Evolutionary conservation across 2,888 invertebrate genomes (phyloP), one percentile per base, ranked within the genome.

Genomic region (Drymonia ruficornis): DNA sequence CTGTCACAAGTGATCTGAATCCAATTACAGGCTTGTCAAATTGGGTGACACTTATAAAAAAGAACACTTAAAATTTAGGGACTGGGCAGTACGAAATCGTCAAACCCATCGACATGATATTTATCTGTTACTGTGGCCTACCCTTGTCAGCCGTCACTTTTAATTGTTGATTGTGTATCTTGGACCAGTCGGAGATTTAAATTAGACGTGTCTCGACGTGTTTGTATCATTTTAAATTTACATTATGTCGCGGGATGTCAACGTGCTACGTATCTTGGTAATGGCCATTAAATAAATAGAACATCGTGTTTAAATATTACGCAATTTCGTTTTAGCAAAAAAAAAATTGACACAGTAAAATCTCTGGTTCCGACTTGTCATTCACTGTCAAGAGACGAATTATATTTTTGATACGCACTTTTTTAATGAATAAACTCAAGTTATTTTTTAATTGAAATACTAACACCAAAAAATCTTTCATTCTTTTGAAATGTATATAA

Each of bases 11-110:
- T 63, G 69, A 53, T 73, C 70, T 62, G 72, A 74, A 83, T 83
- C 80, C 78, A 87, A 87, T 88, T 87, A 86, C 71, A 67, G 70
- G 68, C 76, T 57, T 82, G 74, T 85, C 81, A 84, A 83, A 80
- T 59, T 70, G 57, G 55, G 70, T 80, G 85, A 84, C 86, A 84
- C 72, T 72, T 65, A 78, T 76, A 82, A 87, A 82, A 87, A 84
- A 84, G 77, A 76, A 82, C 72, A 55, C 52, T 50, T 46, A 48
- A 51, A 62, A 59, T 64, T 61, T 57, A 53, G 44, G 54, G 71
- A 70, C 69, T 61, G 70, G 67, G 52, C 63, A 62, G 67, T 67
- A 67, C 61, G 54, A 61, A 63, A 65, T 65, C 65, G 65, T 70
- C 46, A 46, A 13, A 46, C 9, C 29, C 13, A 15, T 49, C 19